Base-by-base conservation (phyloP, 2,888 invertebrate species). In the Ectemnius continuus region DNA sequence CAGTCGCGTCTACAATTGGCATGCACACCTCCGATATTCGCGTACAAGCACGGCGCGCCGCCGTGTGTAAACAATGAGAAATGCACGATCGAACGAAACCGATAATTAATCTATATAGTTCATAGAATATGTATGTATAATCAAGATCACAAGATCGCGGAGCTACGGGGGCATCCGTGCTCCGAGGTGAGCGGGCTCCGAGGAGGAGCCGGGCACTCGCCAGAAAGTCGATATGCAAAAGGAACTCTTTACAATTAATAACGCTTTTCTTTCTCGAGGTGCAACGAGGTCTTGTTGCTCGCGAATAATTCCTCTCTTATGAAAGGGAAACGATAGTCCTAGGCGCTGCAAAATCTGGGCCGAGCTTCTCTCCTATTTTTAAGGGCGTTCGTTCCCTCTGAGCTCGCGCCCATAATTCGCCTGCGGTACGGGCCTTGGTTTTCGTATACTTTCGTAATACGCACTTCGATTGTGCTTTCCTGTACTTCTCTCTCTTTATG, bases 381-480 rank as follows among this genome's bases (percentile, higher is more conserved):
- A 23, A 23, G 23, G 23, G 23, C 23, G 23, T 23, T 23, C 23
- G 23, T 23, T 23, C 3, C 23, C 23, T 23, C 3, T 23, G 0
- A 23, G 23, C 23, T 23, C 23, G 3, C 23, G 3, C 23, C 23
- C 23, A 23, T 79, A 64, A 78, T 85, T 79, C 8, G 4, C 6
- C 36, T 36, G 36, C 36, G 36, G 36, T 36, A 36, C 8, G 36
- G 36, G 36, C 6, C 36, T 36, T 36, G 36, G 36, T 36, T 78
- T 82, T 89, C 89, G 89, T 89, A 89, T 89, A 89, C 89, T 89
- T 89, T 89, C 87, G 86, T 88, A 84, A 84, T 84, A 85, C 36
- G 36, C 36, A 36, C 36, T 67, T 77, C 70, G 77, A 36, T 36
- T 73, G 52, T 16, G 52, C n/a, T 52, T 52, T 23, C 23, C 23